Conservation (phyloP, 2,888 invertebrate genomes). For the Muschampia plurimacula region DNA sequence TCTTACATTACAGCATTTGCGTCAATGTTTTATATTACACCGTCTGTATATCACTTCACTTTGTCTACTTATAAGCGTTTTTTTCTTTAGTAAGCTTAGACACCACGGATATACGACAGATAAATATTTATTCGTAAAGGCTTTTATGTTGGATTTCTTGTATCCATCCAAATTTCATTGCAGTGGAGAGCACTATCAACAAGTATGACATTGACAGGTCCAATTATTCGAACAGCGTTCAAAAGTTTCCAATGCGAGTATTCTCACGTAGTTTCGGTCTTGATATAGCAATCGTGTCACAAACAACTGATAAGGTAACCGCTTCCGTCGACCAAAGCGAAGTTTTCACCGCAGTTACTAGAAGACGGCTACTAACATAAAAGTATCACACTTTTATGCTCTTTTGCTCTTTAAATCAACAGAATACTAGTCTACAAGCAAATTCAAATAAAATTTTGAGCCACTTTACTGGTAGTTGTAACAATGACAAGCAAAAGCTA, state of each 20-base stretch:
- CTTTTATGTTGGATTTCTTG: too few relatives aligned
- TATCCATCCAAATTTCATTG: neutral
- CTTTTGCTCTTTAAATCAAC: neutral
- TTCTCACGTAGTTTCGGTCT: constrained; percentile 66
- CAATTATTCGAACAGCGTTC: neutral
- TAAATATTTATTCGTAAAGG: too few relatives aligned
- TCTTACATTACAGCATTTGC: neutral
- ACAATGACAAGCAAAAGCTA: neutral
- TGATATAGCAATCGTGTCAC: constrained; percentile 66
- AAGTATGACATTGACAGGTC: neutral
- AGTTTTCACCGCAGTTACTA: constrained; percentile 60
- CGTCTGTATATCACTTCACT: too few relatives aligned
- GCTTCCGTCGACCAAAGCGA: constrained; percentile 66
- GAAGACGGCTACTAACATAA: neutral
- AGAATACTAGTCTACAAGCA: neutral
- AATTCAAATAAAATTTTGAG: neutral
- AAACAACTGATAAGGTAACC: constrained; percentile 73
- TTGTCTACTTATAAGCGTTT: too few relatives aligned
- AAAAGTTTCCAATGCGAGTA: constrained; percentile 33
- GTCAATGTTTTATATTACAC: neutral
- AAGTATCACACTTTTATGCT: neutral
- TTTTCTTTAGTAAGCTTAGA: too few relatives aligned
- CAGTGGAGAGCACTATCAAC: neutral
- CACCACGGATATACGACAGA: too few relatives aligned
- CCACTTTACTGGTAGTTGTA: neutral